These are phyloP conservation scores for Upupa epops DNA, from an alignment of 2,113 vertebrate genomes.

Conservation along the genomic window DNA sequence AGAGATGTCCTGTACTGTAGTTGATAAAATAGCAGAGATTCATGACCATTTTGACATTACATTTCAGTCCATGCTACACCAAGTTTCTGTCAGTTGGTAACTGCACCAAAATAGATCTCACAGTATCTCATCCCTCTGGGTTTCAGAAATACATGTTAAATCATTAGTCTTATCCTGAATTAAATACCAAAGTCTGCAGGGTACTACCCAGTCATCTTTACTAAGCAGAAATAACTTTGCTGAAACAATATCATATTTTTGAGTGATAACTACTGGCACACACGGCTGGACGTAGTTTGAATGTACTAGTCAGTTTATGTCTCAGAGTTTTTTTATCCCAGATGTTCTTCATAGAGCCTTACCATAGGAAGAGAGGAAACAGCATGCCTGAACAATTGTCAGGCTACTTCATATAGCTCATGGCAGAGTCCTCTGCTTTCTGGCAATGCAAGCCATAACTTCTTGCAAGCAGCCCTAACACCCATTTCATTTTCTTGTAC, in stretches of 20 bases:
- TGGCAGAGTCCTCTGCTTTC: neutral
- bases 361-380: neutral
- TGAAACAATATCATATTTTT: neutral
- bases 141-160: neutral
- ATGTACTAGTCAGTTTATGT: neutral
- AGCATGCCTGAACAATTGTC: neutral
- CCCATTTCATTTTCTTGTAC: neutral
- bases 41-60: neutral
- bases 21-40: neutral
- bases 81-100: neutral
- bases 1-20: neutral
- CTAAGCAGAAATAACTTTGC: neutral
- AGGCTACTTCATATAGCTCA: neutral
- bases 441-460: accelerated
- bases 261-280: neutral
- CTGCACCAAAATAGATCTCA: constrained; percentile 4
- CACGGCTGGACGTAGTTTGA: neutral
- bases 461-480: neutral
- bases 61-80: neutral
- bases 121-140: neutral
- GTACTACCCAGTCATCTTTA: neutral
- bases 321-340: neutral
- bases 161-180: neutral
- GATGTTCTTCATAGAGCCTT: neutral
- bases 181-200: neutral